A percentile compares a stretch with the other conserved stretches of the same genome.
Conservation (phyloP, 2,888 invertebrate genomes). For the Syrista parreyssii region DNA sequence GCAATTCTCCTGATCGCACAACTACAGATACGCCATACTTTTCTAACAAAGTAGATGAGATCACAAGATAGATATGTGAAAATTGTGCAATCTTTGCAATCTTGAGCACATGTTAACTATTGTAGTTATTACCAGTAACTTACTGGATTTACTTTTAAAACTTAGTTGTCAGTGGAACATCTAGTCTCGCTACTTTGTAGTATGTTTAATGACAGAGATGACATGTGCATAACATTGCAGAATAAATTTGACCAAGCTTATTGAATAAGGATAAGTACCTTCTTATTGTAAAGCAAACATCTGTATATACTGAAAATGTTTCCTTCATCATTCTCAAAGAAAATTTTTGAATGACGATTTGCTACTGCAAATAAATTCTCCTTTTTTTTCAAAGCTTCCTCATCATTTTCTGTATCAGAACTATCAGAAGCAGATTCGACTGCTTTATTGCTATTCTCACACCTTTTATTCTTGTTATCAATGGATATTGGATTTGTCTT, state of each 20-base stretch:
- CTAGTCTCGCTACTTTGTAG: neutral
- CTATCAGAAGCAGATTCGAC: slow-evolving; percentile 41
- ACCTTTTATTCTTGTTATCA: slow-evolving; percentile 1
- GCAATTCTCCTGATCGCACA: slow-evolving; percentile 41
- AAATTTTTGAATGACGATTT: slow-evolving; percentile 79
- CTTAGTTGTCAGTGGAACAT: neutral
- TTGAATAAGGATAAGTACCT: slow-evolving; percentile 65
- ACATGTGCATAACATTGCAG: slow-evolving; percentile 45
- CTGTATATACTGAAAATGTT: slow-evolving; percentile 81
- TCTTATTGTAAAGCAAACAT: slow-evolving; percentile 79
- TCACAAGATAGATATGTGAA: slow-evolving; percentile 25
- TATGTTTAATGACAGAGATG: slow-evolving; percentile 39
- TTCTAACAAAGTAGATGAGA: slow-evolving; percentile 43
- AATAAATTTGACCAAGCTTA: slow-evolving; percentile 5
- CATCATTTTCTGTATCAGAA: slow-evolving; percentile 54
- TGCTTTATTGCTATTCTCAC: slow-evolving; percentile 34
- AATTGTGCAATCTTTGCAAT: slow-evolving; percentile 4
- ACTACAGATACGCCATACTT: slow-evolving; percentile 38
- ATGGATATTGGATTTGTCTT: slow-evolving; percentile 10
- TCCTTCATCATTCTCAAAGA: slow-evolving; percentile 76
- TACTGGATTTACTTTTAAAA: neutral
- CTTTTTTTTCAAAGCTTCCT: slow-evolving; percentile 41
- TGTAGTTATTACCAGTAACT: neutral
- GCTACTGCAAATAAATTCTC: slow-evolving; percentile 54
- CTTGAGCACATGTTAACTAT: neutral